Conservation (phyloP, 2,888 invertebrate species). For the Lasioglossum villosulum region DNA sequence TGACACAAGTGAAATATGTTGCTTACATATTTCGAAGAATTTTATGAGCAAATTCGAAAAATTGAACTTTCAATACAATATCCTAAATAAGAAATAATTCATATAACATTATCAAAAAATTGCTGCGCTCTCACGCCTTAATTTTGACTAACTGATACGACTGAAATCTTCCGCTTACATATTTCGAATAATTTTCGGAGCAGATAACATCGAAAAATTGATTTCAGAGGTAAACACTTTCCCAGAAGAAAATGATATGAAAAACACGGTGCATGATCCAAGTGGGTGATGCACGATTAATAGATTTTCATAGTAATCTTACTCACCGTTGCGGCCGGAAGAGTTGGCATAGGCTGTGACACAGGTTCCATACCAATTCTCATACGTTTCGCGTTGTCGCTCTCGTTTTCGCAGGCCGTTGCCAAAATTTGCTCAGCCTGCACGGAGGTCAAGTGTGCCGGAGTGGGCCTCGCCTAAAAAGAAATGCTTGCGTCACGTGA, state of each 20-base stretch:
- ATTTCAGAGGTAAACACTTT: neutral
- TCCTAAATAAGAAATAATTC: neutral
- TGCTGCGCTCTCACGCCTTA: neutral
- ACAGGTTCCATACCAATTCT: constrained; percentile 97
- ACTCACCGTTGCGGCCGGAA: constrained; percentile 88
- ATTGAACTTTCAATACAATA: neutral
- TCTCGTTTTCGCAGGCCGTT: constrained; percentile 98
- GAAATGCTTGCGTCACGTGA: constrained; percentile 61
- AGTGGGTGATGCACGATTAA: neutral
- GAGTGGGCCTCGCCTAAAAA: constrained; percentile 94
- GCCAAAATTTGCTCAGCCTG: constrained; percentile 98
- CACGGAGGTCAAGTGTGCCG: constrained; percentile 97
- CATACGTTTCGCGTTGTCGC: constrained; percentile 98
- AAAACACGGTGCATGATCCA: neutral
- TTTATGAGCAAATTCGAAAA: neutral
- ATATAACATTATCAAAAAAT: neutral
- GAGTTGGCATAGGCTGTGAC: constrained; percentile 94
- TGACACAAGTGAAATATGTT: neutral
- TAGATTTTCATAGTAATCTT: constrained; percentile 53
- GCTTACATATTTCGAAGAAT: neutral
- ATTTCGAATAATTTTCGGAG: neutral
- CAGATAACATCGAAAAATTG: neutral
- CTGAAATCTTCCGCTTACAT: neutral
- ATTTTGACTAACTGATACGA: neutral
- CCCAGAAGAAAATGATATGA: neutral